Base-by-base conservation (phyloP, 2,113 vertebrate species). In the Triplophysa tibetana region DNA sequence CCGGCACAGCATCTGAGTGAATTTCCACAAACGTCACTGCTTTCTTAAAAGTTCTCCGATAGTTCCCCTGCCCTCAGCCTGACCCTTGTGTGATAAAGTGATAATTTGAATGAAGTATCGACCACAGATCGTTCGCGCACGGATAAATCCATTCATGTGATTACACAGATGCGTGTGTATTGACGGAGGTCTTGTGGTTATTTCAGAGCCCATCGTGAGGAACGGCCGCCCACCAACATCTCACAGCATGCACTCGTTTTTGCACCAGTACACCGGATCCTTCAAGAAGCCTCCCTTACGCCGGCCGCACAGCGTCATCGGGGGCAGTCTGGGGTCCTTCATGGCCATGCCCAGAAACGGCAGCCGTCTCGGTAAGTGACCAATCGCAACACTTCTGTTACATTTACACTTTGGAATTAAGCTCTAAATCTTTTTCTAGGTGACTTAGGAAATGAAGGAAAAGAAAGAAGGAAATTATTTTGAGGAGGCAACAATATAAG, bases 271-370 rank as follows among this genome's bases (percentile, higher is more conserved):
- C 90, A 94, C 95, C 1, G 95, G 95, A 81, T 95, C 95, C 84
- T 96, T 96, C 90, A 95, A 95, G 93, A 96, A 96, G 86, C 94
- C 95, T 60, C 95, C 95, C 1, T 85, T 96, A 58, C 91, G 95
- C 84, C 93, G 95, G 88, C 95, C 95, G 17, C 95, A 96, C 89
- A 96, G 95, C 63, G 95, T 96, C 88, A 96, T 96, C 81, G 95
- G 95, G 68, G 94, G 95, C 81, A 96, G 95, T 84, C 93, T 96
- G 64, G 93, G 95, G 81, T 96, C 95, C 43, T 96, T 96, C 88
- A 96, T 96, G 93, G 93, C 94, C 83, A 95, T 96, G 94, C 95
- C 95, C 75, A 93, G 95, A 87, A 96, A 96, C 82, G 95, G 95
- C 83, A 95, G 95, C 93, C 92, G 95, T 91, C 90, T 96, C 87